phyloP scores from a whole-genome alignment of 2,888 invertebrate genomes.

The Diadegma fenestrale region DNA sequence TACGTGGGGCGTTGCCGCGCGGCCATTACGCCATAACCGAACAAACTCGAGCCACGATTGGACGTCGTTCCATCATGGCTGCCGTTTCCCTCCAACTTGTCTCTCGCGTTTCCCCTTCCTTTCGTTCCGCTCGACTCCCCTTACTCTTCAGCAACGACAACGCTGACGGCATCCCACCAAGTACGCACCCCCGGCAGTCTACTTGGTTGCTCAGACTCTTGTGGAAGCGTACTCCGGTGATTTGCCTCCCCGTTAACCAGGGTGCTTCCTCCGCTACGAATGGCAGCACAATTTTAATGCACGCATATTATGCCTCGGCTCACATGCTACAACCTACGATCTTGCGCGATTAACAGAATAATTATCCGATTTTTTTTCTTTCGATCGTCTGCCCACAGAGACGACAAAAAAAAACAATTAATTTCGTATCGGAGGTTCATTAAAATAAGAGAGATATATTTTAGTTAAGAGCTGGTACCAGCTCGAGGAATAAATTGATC shows the following conservation, averaged over 20 bases:
- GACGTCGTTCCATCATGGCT: slow-evolving; percentile 81
- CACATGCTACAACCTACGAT: slow-evolving; percentile 10
- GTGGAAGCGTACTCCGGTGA: slow-evolving; percentile 54
- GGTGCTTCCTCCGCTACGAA: slow-evolving; percentile 11
- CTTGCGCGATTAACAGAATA: slow-evolving; percentile 55
- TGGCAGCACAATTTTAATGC: slow-evolving; percentile 42
- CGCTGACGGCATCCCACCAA: slow-evolving; percentile 60
- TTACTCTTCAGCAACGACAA: slow-evolving; percentile 28
- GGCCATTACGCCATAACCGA: slow-evolving; percentile 83
- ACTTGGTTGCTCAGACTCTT: slow-evolving; percentile 52
- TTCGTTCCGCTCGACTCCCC: slow-evolving; percentile 38
- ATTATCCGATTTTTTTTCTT: slow-evolving; percentile 55
- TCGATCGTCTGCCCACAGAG: slow-evolving; percentile 26
- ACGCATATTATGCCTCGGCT: slow-evolving; percentile 41
- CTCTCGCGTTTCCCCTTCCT: slow-evolving; percentile 72
- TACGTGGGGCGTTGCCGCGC: slow-evolving; percentile 82
- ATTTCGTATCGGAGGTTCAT: slow-evolving; percentile 23
- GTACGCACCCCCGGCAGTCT: slow-evolving; percentile 27
- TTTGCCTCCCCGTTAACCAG: slow-evolving; percentile 30
- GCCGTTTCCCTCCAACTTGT: slow-evolving; percentile 74
- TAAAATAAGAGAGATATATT: slow-evolving; percentile 66
- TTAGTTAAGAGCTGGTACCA: slow-evolving; percentile 26
- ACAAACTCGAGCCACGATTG: slow-evolving; percentile 76
- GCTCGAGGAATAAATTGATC: slow-evolving; percentile 50
- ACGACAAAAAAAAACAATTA: slow-evolving; percentile 22